Conservation (phyloP, 2,888 invertebrate species). For the Rotaria magnacalcarata region DNA sequence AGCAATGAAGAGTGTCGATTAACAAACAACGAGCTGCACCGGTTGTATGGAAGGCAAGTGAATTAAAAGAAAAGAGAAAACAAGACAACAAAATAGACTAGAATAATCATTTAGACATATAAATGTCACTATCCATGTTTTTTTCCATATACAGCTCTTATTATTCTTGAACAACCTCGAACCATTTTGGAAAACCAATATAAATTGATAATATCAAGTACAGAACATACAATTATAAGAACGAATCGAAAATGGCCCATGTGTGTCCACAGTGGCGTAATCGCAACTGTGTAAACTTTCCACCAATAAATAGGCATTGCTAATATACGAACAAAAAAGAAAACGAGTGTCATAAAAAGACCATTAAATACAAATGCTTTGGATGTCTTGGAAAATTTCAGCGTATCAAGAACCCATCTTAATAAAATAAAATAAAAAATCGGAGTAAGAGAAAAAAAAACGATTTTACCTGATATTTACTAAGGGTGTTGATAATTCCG, state of each 20-base stretch:
- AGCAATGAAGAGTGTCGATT: not conserved
- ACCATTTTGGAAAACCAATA: slow-evolving; percentile 52
- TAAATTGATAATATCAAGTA: slow-evolving; percentile 55
- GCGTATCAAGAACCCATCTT: slow-evolving; percentile 55
- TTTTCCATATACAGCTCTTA: not conserved
- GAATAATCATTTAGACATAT: not conserved
- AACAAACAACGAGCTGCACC: not conserved
- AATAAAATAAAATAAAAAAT: slow-evolving; percentile 40
- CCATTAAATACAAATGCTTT: slow-evolving; percentile 53
- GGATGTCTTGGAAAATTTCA: slow-evolving; percentile 51
- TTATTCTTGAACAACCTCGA: slow-evolving; percentile 30
- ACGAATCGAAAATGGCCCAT: slow-evolving; percentile 55
- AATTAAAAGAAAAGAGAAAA: not conserved
- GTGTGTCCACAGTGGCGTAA: slow-evolving; percentile 51
- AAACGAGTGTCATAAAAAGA: slow-evolving; percentile 55
- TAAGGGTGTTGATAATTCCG: slow-evolving; percentile 58
- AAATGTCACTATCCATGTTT: not conserved
- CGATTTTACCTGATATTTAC: slow-evolving; percentile 56
- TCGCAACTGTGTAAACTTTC: slow-evolving; percentile 54
- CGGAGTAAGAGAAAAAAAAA: not conserved
- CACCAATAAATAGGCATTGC: slow-evolving; percentile 56
- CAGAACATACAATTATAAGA: slow-evolving; percentile 53
- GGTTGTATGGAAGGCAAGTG: not conserved
- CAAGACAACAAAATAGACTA: not conserved
- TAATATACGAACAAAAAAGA: slow-evolving; percentile 55